A percentile compares a stretch with the other conserved stretches of the same genome.
Conservation (phyloP, 2,888 invertebrate genomes). For the Fragum fragum region DNA sequence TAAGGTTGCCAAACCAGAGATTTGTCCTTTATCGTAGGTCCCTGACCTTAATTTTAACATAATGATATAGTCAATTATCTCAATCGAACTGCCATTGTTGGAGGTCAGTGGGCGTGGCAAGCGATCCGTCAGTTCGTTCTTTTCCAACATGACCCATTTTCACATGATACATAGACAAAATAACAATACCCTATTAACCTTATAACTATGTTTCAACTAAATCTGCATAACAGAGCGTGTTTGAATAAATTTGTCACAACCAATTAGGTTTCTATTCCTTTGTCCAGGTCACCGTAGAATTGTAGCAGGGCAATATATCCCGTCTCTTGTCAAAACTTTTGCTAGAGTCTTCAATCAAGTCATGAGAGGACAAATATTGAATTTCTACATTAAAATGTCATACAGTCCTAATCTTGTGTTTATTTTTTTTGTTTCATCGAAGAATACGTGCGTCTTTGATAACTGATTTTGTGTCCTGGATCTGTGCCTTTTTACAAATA, state of each 20-base stretch:
- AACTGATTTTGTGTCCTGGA: too few species aligned
- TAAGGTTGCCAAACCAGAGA: too few species aligned
- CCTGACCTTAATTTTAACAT: too few species aligned
- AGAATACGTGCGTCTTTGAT: too few species aligned
- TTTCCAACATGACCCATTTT: too few species aligned
- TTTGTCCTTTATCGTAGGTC: too few species aligned
- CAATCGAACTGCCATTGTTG: too few species aligned
- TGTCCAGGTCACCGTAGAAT: slow-evolving; percentile 11
- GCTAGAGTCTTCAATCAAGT: background rate
- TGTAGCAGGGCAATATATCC: slow-evolving; percentile 1
- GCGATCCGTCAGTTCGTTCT: too few species aligned
- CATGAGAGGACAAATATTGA: background rate
- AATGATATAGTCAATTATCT: too few species aligned
- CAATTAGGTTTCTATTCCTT: slow-evolving; percentile 10
- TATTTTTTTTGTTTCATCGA: background rate
- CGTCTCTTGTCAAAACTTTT: background rate
- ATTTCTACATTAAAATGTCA: background rate
- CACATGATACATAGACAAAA: background rate
- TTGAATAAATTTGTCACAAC: slow-evolving; percentile 20
- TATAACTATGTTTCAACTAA: background rate
- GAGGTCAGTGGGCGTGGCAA: too few species aligned
- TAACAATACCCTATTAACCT: background rate
- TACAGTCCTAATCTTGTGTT: background rate
- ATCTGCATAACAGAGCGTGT: slow-evolving; percentile 25
- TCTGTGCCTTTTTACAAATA: too few species aligned